Conservation (phyloP, 2,113 vertebrate genomes). For the Nycticebus coucang region DNA sequence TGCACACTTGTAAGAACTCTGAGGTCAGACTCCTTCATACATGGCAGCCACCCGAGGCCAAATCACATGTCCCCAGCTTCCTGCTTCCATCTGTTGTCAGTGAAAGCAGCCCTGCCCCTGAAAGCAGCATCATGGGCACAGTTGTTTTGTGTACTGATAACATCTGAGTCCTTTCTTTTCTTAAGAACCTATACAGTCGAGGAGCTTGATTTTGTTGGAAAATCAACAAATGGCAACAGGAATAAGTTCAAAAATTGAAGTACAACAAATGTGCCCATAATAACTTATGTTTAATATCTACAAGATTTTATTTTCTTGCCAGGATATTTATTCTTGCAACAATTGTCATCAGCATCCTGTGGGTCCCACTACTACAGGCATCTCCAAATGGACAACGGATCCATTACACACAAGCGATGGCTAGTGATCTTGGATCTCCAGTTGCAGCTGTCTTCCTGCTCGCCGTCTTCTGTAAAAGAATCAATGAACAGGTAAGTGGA, state of each 20-base stretch:
- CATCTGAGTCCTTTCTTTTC: too few relatives aligned
- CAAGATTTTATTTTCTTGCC: background rate
- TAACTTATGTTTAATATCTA: too few relatives aligned
- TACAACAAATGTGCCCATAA: too few relatives aligned
- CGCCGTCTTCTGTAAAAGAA: conserved; percentile 90
- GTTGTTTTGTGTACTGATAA: too few relatives aligned
- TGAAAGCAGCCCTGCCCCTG: background rate
- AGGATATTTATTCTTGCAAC: conserved; percentile 90
- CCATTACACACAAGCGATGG: conserved; percentile 90
- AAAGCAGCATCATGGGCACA: background rate
- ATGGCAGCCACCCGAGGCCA: too few relatives aligned
- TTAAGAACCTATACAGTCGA: background rate
- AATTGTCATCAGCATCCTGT: conserved; percentile 90
- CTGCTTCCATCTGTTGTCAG: too few relatives aligned
- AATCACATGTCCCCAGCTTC: too few relatives aligned
- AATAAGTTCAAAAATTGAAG: too few relatives aligned
- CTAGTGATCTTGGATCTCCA: conserved; percentile 91
- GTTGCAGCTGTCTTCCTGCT: conserved; percentile 90
- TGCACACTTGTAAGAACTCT: too few relatives aligned
- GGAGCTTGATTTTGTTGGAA: conserved; percentile 1
- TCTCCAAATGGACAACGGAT: conserved; percentile 91
- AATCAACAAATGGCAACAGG: background rate
- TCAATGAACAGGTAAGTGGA: conserved; percentile 88
- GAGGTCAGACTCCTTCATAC: too few relatives aligned
- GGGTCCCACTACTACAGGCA: conserved; percentile 89